These are phyloP conservation scores for Rhingia campestris DNA, from an alignment of 2,888 invertebrate genomes.

Conservation along the genomic window DNA sequence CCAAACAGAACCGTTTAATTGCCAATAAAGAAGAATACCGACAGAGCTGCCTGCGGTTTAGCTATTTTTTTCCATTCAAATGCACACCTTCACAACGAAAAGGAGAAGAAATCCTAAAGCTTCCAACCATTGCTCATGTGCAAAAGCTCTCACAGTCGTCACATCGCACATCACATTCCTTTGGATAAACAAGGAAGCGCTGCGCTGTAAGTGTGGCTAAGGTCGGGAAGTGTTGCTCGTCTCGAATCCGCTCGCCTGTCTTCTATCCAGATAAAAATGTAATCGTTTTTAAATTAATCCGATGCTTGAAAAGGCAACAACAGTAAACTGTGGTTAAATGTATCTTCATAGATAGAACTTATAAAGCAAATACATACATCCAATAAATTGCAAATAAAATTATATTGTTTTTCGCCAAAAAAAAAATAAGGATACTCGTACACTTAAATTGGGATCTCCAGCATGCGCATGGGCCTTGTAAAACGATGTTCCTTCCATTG, in stretches of 20 bases:
- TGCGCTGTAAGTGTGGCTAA: constrained; percentile 39
- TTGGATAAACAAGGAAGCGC: constrained; percentile 58
- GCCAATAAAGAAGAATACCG: constrained; percentile 63
- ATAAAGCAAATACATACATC: constrained; percentile 12
- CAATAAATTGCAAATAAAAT: constrained; percentile 7
- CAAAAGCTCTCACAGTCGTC: constrained; percentile 42
- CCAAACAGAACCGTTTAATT: constrained; percentile 66
- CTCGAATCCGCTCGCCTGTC: constrained; percentile 11
- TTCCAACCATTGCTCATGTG: constrained; percentile 57
- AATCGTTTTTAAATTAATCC: constrained; percentile 27
- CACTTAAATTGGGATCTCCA: constrained; percentile 62
- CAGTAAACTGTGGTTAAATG: background rate
- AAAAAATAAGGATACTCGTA: constrained; percentile 17
- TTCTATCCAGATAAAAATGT: constrained; percentile 5
- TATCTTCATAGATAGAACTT: background rate
- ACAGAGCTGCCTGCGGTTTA: constrained; percentile 56
- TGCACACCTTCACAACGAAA: constrained; percentile 40
- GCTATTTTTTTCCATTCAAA: constrained; percentile 58
- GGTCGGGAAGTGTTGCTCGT: constrained; percentile 66
- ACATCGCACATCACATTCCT: constrained; percentile 26
- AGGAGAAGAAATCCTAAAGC: constrained; percentile 48
- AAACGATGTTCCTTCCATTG: constrained; percentile 51
- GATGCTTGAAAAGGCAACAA: constrained; percentile 17
- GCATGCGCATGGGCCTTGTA: constrained; percentile 64
- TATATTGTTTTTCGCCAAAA: constrained; percentile 42